Evolutionary conservation across 2,888 invertebrate genomes (phyloP), one percentile per base, ranked within the genome.

Genomic region (Mantis religiosa): DNA sequence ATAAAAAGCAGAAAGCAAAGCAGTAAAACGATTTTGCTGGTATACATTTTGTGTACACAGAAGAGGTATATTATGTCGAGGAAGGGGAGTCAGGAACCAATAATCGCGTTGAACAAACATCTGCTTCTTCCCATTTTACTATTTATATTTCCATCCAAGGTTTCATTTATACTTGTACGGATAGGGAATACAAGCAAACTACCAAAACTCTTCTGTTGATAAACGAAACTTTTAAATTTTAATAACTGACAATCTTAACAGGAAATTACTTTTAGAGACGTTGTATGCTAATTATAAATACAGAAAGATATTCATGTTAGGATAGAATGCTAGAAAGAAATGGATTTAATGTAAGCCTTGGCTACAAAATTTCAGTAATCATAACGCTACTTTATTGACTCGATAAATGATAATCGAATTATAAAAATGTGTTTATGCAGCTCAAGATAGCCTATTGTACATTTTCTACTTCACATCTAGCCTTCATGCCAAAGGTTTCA

Each of bases 51-150:
- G 47, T 47, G 85, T 85, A 85, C 85, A 47, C 27, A 85, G 47
- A 71, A 71, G 25, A 71, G 54, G 54, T 71, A 71, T 71, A 71
- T 71, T 6, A 41, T 47, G 27, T 47, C 15, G 41, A 54, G 20
- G 85, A 85, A n/a, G 54, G 41, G 47, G 9, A 71, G 30, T 81
- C 81, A 20, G 81, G 41, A 86, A 71, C 86, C 81, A 86, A 86
- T 81, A 86, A 86, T 86, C 86, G 28, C 28, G 28, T 28, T 86
- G 81, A 71, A 86, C 86, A 86, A 86, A 86, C 86, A 86, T 28
- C 71, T 81, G 71, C 28, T 41, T 27, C 28, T 71, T 41, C 85
- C 27, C 54, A 71, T 71, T 71, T 71, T 71, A 71, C 54, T 71
- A 71, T 71, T 71, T 71, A 71, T 71, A 71, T 71, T 71, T 71